Base-by-base conservation (phyloP, 2,797 vertebrate species). In the Antennarius maculatus region DNA sequence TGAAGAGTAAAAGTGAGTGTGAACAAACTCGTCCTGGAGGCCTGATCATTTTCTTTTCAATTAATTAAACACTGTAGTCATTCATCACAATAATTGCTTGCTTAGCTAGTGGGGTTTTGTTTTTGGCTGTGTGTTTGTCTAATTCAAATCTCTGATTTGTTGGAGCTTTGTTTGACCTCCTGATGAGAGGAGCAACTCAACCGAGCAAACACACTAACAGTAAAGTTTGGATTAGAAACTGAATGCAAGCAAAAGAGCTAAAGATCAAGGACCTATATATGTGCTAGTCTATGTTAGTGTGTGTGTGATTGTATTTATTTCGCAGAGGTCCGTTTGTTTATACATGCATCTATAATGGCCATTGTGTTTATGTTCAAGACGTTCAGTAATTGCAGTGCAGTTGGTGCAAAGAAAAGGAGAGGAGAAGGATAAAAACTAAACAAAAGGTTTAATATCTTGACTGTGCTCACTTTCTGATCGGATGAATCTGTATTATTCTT, bases 1-100 rank as follows among this genome's bases (percentile, higher is more conserved):
- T 6, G 39, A 31, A 51, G 51, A 43, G 54, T 54, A 61, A 69
- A 70, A 55, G 43, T 42, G 39, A 80, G 53, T 18, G 57, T 54
- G 56, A 84, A 78, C 48, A 42, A 60, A 61, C 60, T 60, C 52
- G 48, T 78, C 27, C 60, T 28, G 11, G 31, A 58, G 66, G 51
- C 59, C 34, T 58, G 28, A 62, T 11, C 5, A 2, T 39, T 39
- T 39, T 39, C 11, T 39, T 39, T 39, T 39, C 11, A 16, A 45
- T 78, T 71, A 61, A 77, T 81, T 47, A 61, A 68, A 74, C 56
- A 51, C 47, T 73, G 48, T 39, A 54, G 61, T 59, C 54, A 66
- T 77, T 82, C 62, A 71, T 85, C 78, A 79, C 16, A 53, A 43
- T 74, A 77, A 84, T 54, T 60, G 50, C 69, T 75, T 69, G 66